phyloP scores from a whole-genome alignment of 2,888 invertebrate genomes.

The Rotaria sp. region DNA sequence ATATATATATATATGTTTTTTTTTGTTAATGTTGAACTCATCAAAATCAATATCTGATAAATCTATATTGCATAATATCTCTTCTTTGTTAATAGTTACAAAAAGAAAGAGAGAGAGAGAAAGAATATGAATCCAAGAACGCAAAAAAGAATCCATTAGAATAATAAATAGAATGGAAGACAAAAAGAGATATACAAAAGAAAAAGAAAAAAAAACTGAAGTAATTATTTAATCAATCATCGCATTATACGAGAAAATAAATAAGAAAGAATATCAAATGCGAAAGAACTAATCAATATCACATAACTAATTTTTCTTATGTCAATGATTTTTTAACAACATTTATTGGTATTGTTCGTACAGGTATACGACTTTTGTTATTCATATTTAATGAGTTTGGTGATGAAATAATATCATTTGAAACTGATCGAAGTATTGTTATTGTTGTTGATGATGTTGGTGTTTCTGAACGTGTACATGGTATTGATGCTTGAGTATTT shows the following conservation, averaged over 20 bases:
- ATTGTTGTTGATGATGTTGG: neutral
- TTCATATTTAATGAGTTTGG: neutral
- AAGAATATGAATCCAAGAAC: too few relatives aligned
- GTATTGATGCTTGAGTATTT: neutral
- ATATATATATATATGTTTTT: neutral
- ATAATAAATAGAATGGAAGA: neutral
- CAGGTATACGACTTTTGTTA: constrained; percentile 3
- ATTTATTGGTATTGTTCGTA: neutral
- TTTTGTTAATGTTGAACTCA: neutral
- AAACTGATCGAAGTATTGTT: neutral
- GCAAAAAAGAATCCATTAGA: neutral
- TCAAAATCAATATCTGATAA: constrained; percentile 19
- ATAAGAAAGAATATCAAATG: neutral
- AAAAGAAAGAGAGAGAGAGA: neutral
- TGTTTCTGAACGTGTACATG: neutral
- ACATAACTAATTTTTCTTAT: neutral
- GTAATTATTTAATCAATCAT: neutral
- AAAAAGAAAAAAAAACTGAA: neutral
- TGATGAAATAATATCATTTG: neutral
- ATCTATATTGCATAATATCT: neutral
- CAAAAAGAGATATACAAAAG: neutral
- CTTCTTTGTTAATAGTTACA: neutral
- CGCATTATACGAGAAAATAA: neutral
- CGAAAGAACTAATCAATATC: neutral
- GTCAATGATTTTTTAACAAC: neutral